A percentile compares a stretch with the other conserved stretches of the same genome.
phyloP scores from a whole-genome alignment of 2,797 vertebrate species.

The Rhynchonycteris naso region DNA sequence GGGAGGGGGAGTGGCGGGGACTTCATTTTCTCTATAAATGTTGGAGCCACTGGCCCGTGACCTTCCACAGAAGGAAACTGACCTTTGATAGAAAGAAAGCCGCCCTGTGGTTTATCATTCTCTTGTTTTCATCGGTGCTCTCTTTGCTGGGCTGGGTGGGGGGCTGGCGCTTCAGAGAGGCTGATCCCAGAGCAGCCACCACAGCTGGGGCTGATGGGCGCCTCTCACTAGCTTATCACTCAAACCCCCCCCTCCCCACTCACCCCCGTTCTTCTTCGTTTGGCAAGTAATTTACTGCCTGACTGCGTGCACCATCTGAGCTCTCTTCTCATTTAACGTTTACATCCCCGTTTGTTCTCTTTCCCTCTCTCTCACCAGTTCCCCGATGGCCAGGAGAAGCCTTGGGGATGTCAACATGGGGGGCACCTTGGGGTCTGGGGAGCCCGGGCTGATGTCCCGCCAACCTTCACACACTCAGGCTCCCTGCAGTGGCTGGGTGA shows the following conservation, averaged over 20 bases:
- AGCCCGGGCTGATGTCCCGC: background rate
- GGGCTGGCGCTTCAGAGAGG: accelerated
- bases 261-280: background rate
- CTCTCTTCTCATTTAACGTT: background rate
- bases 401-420: accelerated
- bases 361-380: accelerated
- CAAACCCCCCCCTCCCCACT: no score
- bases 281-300: slow-evolving; percentile 24
- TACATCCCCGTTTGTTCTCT: background rate
- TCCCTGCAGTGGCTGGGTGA: accelerated
- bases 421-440: background rate
- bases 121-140: background rate
- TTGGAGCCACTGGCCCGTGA: background rate
- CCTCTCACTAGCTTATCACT: background rate
- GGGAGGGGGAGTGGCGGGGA: accelerated
- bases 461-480: background rate
- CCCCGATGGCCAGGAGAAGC: background rate
- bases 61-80: background rate
- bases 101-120: background rate
- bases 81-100: background rate
- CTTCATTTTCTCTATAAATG: background rate
- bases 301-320: accelerated
- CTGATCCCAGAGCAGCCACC: accelerated
- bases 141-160: background rate
- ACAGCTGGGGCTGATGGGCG: accelerated